Percentiles rank a stretch among this genome's conserved stretches.
Conservation (phyloP, 2,797 vertebrate genomes). For the Lemur catta region DNA sequence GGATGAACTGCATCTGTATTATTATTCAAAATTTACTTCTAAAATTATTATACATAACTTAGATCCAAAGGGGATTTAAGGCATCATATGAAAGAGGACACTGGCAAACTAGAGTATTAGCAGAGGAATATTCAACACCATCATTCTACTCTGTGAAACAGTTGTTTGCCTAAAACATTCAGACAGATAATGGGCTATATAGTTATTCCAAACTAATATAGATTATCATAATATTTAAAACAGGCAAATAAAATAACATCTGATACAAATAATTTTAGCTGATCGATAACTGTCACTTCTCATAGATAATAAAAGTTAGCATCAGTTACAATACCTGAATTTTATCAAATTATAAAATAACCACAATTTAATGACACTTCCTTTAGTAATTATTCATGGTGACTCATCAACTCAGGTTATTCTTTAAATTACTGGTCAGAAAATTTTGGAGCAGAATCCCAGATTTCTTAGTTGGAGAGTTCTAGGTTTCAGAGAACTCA, state of each 20-base stretch:
- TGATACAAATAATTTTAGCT: not conserved
- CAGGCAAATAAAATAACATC: constrained; percentile 22
- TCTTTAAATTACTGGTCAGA: not conserved
- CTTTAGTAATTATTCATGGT: constrained; percentile 5
- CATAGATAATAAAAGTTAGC: not conserved
- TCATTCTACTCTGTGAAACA: not conserved
- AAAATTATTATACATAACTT: not conserved
- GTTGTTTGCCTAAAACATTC: not conserved
- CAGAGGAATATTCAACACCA: not conserved
- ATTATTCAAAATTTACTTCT: constrained; percentile 5
- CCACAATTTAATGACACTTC: constrained; percentile 1
- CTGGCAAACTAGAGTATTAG: not conserved
- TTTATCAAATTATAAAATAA: constrained; percentile 38
- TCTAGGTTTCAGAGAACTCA: not conserved
- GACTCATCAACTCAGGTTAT: not conserved
- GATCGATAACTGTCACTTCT: not conserved
- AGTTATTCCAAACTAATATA: not conserved
- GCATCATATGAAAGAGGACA: not conserved
- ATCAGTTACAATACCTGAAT: constrained; percentile 7
- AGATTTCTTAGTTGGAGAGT: not conserved
- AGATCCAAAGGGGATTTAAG: constrained; percentile 3
- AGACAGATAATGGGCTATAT: not conserved
- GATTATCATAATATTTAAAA: not conserved
- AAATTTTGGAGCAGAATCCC: not conserved
- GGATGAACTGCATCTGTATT: not conserved